These are phyloP conservation scores for Trachymyrmex septentrionalis DNA, from an alignment of 1,140 invertebrate species.

Conservation along the genomic window DNA sequence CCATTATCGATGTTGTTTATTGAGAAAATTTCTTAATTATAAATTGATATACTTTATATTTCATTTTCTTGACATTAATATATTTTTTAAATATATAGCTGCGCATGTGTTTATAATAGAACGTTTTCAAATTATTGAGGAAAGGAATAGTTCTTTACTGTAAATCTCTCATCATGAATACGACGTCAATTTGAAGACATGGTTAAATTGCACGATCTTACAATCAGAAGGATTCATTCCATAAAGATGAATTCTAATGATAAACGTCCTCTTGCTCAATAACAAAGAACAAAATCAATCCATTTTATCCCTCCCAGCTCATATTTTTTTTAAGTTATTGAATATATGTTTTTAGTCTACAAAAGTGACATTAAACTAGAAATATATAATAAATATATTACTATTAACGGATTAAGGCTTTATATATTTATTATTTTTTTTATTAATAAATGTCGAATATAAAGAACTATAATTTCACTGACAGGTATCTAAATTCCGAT, in stretches of 20 bases:
- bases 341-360: background rate
- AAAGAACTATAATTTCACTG: background rate
- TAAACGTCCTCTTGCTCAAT: constrained; percentile 2
- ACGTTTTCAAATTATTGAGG: background rate
- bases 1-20: background rate
- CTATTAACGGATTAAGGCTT: background rate
- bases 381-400: background rate
- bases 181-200: constrained; percentile 33
- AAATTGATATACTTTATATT: background rate
- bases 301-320: background rate
- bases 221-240: background rate
- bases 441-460: background rate
- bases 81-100: background rate
- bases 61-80: background rate
- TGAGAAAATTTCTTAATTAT: background rate
- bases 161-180: constrained; percentile 62
- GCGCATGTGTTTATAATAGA: background rate
- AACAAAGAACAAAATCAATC: constrained; percentile 2
- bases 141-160: background rate
- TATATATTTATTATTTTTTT: background rate
- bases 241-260: constrained; percentile 8
- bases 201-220: constrained; percentile 41
- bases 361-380: background rate
- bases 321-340: background rate
- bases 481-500: background rate